Evolutionary conservation across 30 jellyfish, hydroid and myxozoan genomes (phyloP), one percentile per base, ranked within the genome.

Genomic region (Cassiopea andromeda): DNA sequence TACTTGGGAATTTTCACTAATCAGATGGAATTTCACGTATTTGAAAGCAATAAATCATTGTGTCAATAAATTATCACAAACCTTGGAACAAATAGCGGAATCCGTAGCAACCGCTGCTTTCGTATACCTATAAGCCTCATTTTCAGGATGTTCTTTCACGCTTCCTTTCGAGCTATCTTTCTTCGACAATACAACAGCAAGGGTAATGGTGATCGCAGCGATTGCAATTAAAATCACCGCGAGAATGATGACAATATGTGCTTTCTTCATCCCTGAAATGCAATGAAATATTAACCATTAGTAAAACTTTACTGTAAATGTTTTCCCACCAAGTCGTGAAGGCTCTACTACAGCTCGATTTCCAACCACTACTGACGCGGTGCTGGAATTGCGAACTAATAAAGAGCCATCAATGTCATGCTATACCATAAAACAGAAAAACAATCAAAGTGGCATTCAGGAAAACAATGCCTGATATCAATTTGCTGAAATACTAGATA

Each of bases 91-190:
- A 9, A 59, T 69, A 14, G 84, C 92, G 1, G 92, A 57, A 80
- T 91, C 97, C 8, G 97, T 78, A 19, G 97, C 94, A 16, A 91
- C 97, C 1, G 97, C 97, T 12, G 97, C 97, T 84, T 91, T 78
- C 17, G 79, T 38, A 61, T 91, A 91, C 54, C 44, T 44, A 60
- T 76, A 72, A n/a, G 97, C 94, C 58, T 79, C 89, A 88, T 66
- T 77, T 12, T 68, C 89, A 19, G 86, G 66, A 48, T 64, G 85
- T 1, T 57, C 58, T 48, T 59, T 80, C 85, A 48, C 78, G 7
- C 79, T n/a, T 15, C 67, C 94, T n/a, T 50, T 18, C 60, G 71
- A 77, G 1, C 72, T 68, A 49, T 78, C 81, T 48, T 85, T 79
- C 49, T 89, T 73, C 2, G 71, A 46, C 77, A 81, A 49, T 9